Evolutionary conservation across 2,888 invertebrate species (phyloP), one percentile per base, ranked within the genome.

Genomic region (Coenonympha glycerion): DNA sequence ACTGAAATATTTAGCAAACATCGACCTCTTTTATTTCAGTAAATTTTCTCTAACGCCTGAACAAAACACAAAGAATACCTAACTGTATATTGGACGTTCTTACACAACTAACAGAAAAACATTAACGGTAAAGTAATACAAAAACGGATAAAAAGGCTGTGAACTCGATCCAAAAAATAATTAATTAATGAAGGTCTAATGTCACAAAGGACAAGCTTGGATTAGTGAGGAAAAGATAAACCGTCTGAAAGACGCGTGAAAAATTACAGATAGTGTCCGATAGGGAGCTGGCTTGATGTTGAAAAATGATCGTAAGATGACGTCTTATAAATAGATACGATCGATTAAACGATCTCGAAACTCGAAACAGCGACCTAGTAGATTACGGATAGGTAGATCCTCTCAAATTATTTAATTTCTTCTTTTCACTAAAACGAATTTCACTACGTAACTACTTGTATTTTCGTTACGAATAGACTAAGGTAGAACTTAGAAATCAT

Each of bases 221-320:
- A 53, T 56, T 48, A 46, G 37, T 30, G 37, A 18, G 41, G 41
- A 26, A 53, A 55, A 48, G 55, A 56, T 56, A 57, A 57, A 55
- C 53, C 57, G 53, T 49, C 50, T 54, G 52, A 42, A 48, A 52
- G 51, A 22, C 57, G 57, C 54, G 37, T 56, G 57, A 58, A 59
- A 59, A 58, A 57, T 57, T 53, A 52, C 46, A 41, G 52, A 54
- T 41, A 51, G 52, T 50, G 55, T 52, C 57, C 49, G 51, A 49
- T 53, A 49, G 48, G 44, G 42, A 53, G 52, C 50, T 52, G 51
- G 52, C 52, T 52, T 53, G 55, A 53, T 55, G 53, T 41, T 57
- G 57, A 59, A 49, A 60, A 57, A 60, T 55, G 55, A 56, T 54
- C 50, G 49, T 49, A 13, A 53, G 50, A 60, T 57, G 56, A 57